Percentiles rank a stretch among this genome's conserved stretches.
Evolutionary conservation across 2,113 vertebrate genomes (phyloP).

Genomic region (Protobothrops flavoviridis): DNA sequence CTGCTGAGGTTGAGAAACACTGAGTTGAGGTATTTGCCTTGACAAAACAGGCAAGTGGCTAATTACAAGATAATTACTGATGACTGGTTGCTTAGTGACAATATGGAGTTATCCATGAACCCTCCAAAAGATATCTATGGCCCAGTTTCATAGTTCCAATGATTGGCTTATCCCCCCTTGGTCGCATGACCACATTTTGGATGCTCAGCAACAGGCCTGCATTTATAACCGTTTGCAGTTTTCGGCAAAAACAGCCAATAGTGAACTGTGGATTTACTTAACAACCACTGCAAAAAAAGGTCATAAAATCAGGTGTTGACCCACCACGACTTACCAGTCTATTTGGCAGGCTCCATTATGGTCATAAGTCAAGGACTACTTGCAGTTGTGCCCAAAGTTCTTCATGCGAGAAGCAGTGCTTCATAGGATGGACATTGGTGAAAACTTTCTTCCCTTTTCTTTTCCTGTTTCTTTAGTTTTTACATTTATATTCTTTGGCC

Average conservation of each 20-base stretch:
- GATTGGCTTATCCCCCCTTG: background rate
- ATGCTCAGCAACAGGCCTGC: background rate
- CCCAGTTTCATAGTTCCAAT: background rate
- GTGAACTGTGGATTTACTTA: background rate
- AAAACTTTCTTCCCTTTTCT: background rate
- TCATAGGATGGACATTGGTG: too few species aligned
- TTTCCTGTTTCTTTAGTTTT: background rate
- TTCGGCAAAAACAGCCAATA: background rate
- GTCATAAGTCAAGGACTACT: background rate
- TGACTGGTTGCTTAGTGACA: background rate
- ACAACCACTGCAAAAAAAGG: background rate
- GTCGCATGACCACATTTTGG: background rate
- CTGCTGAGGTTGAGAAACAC: background rate
- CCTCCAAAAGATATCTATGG: background rate
- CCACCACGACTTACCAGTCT: background rate
- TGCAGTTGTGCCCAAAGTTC: background rate
- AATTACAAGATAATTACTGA: constrained; percentile 10
- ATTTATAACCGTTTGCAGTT: background rate
- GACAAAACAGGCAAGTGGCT: background rate
- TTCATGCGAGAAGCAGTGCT: background rate
- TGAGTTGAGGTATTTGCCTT: background rate
- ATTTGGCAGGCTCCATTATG: background rate
- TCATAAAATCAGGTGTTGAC: background rate
- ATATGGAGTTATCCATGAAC: background rate
- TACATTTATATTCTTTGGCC: background rate